These are phyloP conservation scores for Zenarchopterus dispar DNA, from an alignment of 2,797 vertebrate genomes.

Conservation along the genomic window DNA sequence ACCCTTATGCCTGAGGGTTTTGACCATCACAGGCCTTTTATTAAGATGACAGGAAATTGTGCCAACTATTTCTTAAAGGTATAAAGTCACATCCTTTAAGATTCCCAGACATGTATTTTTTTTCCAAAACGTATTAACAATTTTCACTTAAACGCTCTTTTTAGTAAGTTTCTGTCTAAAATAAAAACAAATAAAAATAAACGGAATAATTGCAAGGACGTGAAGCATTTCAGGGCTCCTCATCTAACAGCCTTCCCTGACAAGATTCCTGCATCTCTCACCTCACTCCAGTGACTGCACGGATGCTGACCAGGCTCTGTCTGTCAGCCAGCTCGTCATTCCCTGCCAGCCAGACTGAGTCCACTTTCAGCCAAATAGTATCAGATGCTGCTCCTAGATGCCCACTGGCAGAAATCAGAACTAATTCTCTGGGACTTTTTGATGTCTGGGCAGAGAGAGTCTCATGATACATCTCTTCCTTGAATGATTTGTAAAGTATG, in stretches of 20 bases:
- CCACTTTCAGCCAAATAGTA: conserved; percentile 46
- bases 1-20: no score
- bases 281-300: conserved; percentile 37
- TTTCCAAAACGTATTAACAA: no score
- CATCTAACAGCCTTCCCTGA: neutral
- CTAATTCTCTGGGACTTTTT: conserved; percentile 22
- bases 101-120: no score
- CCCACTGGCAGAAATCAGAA: conserved; percentile 29
- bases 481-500: conserved; percentile 34
- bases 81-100: no score
- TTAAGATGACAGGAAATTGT: no score
- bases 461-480: conserved; percentile 32
- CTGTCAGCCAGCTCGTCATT: conserved; percentile 49
- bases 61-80: no score
- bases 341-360: conserved; percentile 42
- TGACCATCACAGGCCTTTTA: no score
- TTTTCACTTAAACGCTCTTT: no score
- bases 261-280: conserved; percentile 35
- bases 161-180: no score
- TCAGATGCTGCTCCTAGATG: conserved; percentile 57
- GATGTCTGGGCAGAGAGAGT: conserved; percentile 21
- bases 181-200: neutral
- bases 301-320: conserved; percentile 52
- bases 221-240: conserved; percentile 6
- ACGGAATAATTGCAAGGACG: neutral